Evolutionary conservation across 2,797 vertebrate species (phyloP), one percentile per base, ranked within the genome.

Genomic region (Esox masquinongy): DNA sequence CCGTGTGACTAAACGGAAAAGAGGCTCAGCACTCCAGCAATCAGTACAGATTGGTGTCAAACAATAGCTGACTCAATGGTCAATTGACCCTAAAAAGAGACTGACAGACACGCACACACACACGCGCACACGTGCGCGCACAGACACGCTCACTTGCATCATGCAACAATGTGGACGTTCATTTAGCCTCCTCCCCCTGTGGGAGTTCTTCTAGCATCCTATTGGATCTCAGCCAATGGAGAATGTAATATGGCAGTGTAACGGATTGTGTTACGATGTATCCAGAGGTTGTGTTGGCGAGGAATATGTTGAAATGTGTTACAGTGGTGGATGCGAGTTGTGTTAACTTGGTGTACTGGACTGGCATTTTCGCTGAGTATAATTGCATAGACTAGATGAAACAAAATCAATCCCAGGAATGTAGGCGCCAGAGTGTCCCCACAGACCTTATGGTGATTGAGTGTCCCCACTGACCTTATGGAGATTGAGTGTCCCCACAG

Each of bases 201-300:
- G 72, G 61, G 36, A 66, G 59, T 29, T 43, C 22, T 43, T 47
- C 72, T 63, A 11, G 47, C 43, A 16, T 74, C 59, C 24, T 63
- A 66, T 66, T 29, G 61, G 61, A 64, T 56, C 53, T 56, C 53
- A 53, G 50, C 6, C 5, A 56, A 56, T 22, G n/a, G 19, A 22
- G 53, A 0, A n/a, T 9, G 53, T 56, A 56, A n/a, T n/a, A 9
- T 22, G 53, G 53, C 5, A 8, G 51, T 8, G 2, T 6, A 39
- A 2, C 36, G 5, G 36, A 39, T 12, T 47, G 43, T 12, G 43
- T 47, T 47, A 14, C 6, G 12, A 1, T 47, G 6, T 14, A 39
- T 6, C 36, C 7, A 39, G 36, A 39, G 36, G 43, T 47, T 47
- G 43, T 47, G 43, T 47, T 47, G 43, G 1, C 1, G 12, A 7